Conservation (phyloP, 1,140 invertebrate genomes). For the Oreohelix idahoensis region DNA sequence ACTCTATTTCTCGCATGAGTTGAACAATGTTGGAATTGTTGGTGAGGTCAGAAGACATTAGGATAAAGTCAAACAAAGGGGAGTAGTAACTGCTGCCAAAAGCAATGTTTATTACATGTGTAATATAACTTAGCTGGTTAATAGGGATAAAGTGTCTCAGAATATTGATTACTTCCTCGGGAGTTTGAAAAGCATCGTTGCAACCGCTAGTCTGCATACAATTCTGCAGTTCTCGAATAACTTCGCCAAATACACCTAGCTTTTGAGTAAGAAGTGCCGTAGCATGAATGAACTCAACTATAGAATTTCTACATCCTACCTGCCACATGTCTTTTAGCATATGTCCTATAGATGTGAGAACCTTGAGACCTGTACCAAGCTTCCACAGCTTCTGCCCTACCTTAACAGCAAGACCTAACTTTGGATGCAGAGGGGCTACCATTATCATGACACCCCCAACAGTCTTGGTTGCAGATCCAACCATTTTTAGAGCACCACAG, state of each 20-base stretch:
- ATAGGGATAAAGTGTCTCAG: neutral
- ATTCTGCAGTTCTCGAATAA: slow-evolving; percentile 20
- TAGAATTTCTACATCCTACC: slow-evolving; percentile 12
- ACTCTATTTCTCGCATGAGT: slow-evolving; percentile 19
- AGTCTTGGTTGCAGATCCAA: slow-evolving; percentile 18
- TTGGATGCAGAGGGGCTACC: slow-evolving; percentile 20
- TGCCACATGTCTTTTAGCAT: slow-evolving; percentile 31
- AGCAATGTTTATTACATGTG: slow-evolving; percentile 13
- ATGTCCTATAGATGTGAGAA: neutral
- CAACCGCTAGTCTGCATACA: neutral
- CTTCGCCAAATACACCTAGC: slow-evolving; percentile 14
- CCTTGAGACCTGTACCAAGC: slow-evolving; percentile 30
- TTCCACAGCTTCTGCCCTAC: slow-evolving; percentile 30
- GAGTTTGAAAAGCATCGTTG: neutral
- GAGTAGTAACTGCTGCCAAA: slow-evolving; percentile 6
- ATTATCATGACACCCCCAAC: slow-evolving; percentile 14
- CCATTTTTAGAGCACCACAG: slow-evolving; percentile 22
- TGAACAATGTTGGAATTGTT: neutral
- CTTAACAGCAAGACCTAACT: neutral
- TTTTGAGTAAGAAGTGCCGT: neutral
- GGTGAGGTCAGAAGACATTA: neutral
- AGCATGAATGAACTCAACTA: slow-evolving; percentile 18
- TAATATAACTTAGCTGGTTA: neutral
- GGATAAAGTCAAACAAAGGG: slow-evolving; percentile 28
- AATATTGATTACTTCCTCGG: neutral